Conservation (phyloP, 2,113 vertebrate species). For the Solea solea region DNA sequence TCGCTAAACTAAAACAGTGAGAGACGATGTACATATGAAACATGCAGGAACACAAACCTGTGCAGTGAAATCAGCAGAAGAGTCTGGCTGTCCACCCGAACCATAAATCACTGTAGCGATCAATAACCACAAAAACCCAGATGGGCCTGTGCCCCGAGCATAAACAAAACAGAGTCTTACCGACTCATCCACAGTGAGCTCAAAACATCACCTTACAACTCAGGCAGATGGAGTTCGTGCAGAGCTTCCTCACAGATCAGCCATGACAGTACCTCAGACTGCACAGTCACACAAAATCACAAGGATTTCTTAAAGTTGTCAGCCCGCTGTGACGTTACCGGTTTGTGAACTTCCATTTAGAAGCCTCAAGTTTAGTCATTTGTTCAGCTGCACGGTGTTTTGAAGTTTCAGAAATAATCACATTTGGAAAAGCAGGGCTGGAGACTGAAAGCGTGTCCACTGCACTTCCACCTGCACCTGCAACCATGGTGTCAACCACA, state of each 20-base stretch:
- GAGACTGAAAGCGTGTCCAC: too few relatives aligned
- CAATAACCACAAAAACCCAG: conserved; percentile 40
- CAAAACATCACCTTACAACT: conserved; percentile 10
- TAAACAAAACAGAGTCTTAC: conserved; percentile 21
- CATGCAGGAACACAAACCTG: conserved; percentile 13
- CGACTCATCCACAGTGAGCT: conserved; percentile 10
- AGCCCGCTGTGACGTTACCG: too few relatives aligned
- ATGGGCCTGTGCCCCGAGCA: conserved; percentile 18
- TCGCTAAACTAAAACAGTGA: conserved; percentile 5
- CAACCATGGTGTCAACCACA: too few relatives aligned
- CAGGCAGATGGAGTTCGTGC: neutral
- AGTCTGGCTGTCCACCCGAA: conserved; percentile 14
- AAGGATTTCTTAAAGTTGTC: too few relatives aligned
- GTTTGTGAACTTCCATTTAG: too few relatives aligned
- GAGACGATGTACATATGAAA: conserved; percentile 11
- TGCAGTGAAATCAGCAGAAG: conserved; percentile 3
- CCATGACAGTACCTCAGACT: neutral
- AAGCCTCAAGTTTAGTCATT: too few relatives aligned
- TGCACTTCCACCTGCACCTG: too few relatives aligned
- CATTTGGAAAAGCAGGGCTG: too few relatives aligned
- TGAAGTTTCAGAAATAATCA: too few relatives aligned
- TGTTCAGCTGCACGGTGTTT: too few relatives aligned
- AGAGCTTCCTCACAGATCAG: neutral
- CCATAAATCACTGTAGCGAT: conserved; percentile 37
- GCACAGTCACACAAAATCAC: neutral